Percentiles rank a stretch among this genome's conserved stretches.
These are phyloP conservation scores for Brevimyrus niger DNA, from an alignment of 2,113 vertebrate genomes.

Conservation along the genomic window DNA sequence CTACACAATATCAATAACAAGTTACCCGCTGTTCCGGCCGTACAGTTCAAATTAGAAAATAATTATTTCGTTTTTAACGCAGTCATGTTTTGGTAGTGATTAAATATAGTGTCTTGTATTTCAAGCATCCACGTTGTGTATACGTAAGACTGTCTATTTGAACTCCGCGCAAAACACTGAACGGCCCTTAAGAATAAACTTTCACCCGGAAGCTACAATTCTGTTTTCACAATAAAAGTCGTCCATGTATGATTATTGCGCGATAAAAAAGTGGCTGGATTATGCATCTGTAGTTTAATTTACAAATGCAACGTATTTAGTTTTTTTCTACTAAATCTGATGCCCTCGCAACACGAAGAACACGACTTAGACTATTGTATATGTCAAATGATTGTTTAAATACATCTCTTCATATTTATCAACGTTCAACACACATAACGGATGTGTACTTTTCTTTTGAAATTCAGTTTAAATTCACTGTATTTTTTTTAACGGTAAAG, in stretches of 20 bases:
- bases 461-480: neutral
- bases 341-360: neutral
- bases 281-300: neutral
- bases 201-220: neutral
- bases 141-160: neutral
- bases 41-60: neutral
- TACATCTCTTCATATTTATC: neutral
- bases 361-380: neutral
- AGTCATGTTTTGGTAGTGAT: neutral
- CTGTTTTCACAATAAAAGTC: slow-evolving; percentile 16
- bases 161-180: neutral
- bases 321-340: neutral
- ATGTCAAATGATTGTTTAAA: neutral
- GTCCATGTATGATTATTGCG: neutral
- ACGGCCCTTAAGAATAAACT: neutral
- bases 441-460: neutral
- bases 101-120: neutral
- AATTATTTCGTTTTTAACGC: neutral
- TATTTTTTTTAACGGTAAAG: neutral
- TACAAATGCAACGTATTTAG: neutral
- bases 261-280: neutral
- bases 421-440: neutral
- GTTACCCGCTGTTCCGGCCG: slow-evolving; percentile 14
- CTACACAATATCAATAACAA: neutral
- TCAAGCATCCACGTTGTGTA: neutral